Evolutionary conservation across 2,797 vertebrate species (phyloP).

Genomic region (Halcyon leucocephala): DNA sequence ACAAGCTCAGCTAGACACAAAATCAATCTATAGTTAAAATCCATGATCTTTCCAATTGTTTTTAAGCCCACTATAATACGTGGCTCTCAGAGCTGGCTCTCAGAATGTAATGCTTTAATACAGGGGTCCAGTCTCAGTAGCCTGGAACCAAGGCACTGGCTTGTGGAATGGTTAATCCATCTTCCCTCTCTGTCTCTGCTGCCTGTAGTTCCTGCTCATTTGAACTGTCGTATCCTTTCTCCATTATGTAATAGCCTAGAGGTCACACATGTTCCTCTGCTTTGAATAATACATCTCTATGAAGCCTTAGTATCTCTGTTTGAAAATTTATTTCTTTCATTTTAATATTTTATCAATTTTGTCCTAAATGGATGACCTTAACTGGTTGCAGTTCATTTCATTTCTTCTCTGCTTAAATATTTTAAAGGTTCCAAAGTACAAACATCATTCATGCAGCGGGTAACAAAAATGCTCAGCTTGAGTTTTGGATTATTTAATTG

Average conservation of each 20-base stretch:
- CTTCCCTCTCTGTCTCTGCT: slow-evolving; percentile 18
- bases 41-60: not conserved
- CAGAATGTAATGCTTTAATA: not conserved
- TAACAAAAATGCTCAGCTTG: slow-evolving; percentile 68
- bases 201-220: slow-evolving; percentile 38
- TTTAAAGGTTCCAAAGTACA: slow-evolving; percentile 79
- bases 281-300: slow-evolving; percentile 80
- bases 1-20: not conserved
- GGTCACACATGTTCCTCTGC: slow-evolving; percentile 71
- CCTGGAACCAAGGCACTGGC: not conserved
- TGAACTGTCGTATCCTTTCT: slow-evolving; percentile 72
- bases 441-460: slow-evolving; percentile 72
- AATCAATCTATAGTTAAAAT: slow-evolving; percentile 21
- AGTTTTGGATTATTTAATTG: slow-evolving; percentile 74
- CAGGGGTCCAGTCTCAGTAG: not conserved
- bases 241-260: slow-evolving; percentile 76
- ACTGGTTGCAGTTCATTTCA: slow-evolving; percentile 79
- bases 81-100: not conserved
- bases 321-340: slow-evolving; percentile 83
- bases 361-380: slow-evolving; percentile 84
- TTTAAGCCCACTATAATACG: not conserved
- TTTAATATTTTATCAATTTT: slow-evolving; percentile 85
- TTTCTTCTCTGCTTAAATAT: slow-evolving; percentile 83
- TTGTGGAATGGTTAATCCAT: slow-evolving; percentile 23
- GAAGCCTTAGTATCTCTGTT: slow-evolving; percentile 73